These are phyloP conservation scores for Maniola hyperantus DNA, from an alignment of 2,888 invertebrate species.

Conservation along the genomic window DNA sequence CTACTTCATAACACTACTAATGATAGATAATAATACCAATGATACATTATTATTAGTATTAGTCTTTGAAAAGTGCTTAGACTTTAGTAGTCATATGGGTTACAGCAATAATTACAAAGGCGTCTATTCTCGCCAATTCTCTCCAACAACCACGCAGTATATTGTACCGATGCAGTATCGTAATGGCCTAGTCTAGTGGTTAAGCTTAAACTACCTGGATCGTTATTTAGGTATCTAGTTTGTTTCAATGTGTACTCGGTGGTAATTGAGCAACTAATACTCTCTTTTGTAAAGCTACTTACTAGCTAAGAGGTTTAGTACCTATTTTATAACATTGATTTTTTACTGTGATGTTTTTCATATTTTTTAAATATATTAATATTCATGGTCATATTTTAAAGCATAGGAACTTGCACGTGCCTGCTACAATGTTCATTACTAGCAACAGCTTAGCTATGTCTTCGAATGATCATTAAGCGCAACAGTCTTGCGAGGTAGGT, in stretches of 20 bases:
- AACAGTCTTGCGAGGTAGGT: too few relatives aligned
- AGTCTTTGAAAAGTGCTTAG: not conserved
- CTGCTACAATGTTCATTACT: too few relatives aligned
- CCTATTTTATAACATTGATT: not conserved
- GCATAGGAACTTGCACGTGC: too few relatives aligned
- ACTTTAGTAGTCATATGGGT: not conserved
- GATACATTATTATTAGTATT: too few relatives aligned
- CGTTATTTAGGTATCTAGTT: conserved; percentile 19
- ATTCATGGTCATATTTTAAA: too few relatives aligned
- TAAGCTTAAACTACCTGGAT: conserved; percentile 14
- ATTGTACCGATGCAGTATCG: conserved; percentile 11
- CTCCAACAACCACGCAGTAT: not conserved
- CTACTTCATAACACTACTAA: too few relatives aligned
- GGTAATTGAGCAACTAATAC: conserved; percentile 5
- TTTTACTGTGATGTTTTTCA: too few relatives aligned
- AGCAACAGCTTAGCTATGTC: too few relatives aligned
- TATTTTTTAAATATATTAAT: too few relatives aligned
- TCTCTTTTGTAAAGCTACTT: not conserved
- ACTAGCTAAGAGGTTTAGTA: not conserved
- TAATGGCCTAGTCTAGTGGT: conserved; percentile 13
- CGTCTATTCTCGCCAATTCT: not conserved
- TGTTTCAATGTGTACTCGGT: conserved; percentile 8
- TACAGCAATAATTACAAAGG: not conserved
- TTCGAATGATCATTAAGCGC: too few relatives aligned
- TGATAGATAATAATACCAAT: too few relatives aligned